phyloP scores from a whole-genome alignment of 2,113 vertebrate species.

The Ictalurus furcatus region DNA sequence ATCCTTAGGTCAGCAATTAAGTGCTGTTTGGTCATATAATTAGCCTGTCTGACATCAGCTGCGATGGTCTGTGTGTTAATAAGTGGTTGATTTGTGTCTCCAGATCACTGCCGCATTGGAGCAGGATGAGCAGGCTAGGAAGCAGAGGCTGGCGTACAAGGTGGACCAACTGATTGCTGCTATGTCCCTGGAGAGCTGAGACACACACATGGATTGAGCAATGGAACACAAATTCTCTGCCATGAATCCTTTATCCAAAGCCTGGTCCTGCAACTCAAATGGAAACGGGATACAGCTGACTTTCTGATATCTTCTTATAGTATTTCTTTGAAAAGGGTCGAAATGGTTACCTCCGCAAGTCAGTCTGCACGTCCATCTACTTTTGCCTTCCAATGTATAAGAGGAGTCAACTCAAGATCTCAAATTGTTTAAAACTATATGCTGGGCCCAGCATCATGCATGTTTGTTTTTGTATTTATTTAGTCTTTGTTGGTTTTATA shows the following conservation, averaged over 20 bases:
- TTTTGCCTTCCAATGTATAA: slow-evolving; percentile 17
- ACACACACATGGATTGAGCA: background rate
- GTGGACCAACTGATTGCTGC: slow-evolving; percentile 93
- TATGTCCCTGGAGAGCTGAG: slow-evolving; percentile 97
- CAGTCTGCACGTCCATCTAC: slow-evolving; percentile 30
- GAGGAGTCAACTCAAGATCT: slow-evolving; percentile 12
- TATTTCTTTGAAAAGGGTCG: slow-evolving; percentile 25
- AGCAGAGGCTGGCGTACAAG: slow-evolving; percentile 92
- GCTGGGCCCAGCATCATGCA: slow-evolving; percentile 29
- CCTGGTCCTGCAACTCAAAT: slow-evolving; percentile 8
- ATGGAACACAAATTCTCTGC: slow-evolving; percentile 30
- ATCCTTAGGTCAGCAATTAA: slow-evolving; percentile 8
- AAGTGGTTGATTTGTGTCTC: background rate
- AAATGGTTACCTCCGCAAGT: slow-evolving; percentile 32
- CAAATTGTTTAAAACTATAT: background rate
- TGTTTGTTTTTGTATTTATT: slow-evolving; percentile 41
- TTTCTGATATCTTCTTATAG: slow-evolving; percentile 27
- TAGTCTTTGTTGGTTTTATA: slow-evolving; percentile 15
- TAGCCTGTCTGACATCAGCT: background rate
- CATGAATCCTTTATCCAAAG: slow-evolving; percentile 43
- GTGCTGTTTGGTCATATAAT: slow-evolving; percentile 24
- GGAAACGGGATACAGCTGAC: slow-evolving; percentile 36
- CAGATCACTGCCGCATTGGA: slow-evolving; percentile 92
- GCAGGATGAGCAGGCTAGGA: slow-evolving; percentile 91
- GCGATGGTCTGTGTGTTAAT: slow-evolving; percentile 5